Base-by-base conservation (phyloP, 2,797 vertebrate species). In the Anguilla megastoma region DNA sequence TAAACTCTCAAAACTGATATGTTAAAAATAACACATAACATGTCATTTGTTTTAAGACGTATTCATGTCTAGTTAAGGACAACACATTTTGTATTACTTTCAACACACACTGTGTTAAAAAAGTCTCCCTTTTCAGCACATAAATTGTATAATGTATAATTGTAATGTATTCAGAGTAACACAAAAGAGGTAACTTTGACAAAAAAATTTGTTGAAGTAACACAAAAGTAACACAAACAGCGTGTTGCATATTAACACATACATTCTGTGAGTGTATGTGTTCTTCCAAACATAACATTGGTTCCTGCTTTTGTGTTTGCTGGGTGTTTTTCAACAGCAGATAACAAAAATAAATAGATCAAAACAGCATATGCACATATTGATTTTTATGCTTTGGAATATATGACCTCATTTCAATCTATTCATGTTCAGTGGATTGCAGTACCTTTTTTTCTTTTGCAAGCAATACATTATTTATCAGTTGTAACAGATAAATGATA, bases 361-460 rank as follows among this genome's bases (percentile, higher is more conserved):
- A 89, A 86, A 87, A 80, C 79, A 82, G 45, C 58, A 88, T 89
- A 86, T 82, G 79, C 69, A 63, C 87, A 84, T 74, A 50, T 36
- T 80, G 69, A 54, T 50, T 74, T 84, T 88, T 91, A 89, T 76
- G 89, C 88, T 90, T 89, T 87, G 82, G 12, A 90, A 93, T 92
- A 92, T 87, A 56, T 89, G 88, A 93, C 95, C 94, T 95, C 94
- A 94, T 95, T 96, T 88, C 95, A 95, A 93, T 90, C 92, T 93
- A 93, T 95, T 94, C 93, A 92, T 93, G 91, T 89, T 86, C 54
- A 63, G 52, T 69, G 60, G 85, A 85, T 71, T 87, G 89, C 86
- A 60, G 52, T 82, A 69, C 89, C 87, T 85, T 18, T 85, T 86
- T 87, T 89, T 88, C 85, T 89, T 91, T 87, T 91, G 80, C 89